A percentile compares a stretch with the other conserved stretches of the same genome.
Conservation (phyloP, 2,888 invertebrate species). For the Anoplius nigerrimus region DNA sequence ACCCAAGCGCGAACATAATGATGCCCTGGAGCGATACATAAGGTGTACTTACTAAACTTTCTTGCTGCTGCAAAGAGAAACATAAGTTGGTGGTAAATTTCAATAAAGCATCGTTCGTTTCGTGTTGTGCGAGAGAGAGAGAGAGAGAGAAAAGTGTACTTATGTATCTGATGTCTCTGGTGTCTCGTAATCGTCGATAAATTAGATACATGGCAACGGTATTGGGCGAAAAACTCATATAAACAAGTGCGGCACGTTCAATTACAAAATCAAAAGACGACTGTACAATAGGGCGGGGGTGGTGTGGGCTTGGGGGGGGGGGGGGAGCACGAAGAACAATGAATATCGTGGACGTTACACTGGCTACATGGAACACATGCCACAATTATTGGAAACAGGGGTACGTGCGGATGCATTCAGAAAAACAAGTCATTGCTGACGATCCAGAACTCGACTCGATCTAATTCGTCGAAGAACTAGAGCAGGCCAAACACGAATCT, state of each 20-base stretch:
- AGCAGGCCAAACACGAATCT: constrained; percentile 25
- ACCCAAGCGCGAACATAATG: constrained; percentile 47
- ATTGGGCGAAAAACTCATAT: background rate
- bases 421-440: constrained; percentile 43
- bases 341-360: constrained; percentile 31
- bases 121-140: constrained; percentile 5
- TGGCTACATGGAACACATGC: constrained; percentile 63
- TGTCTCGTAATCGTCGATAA: background rate
- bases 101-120: background rate
- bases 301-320: background rate
- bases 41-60: constrained; percentile 81
- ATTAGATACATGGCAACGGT: constrained; percentile 4
- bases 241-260: background rate
- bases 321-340: constrained; percentile 30
- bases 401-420: constrained; percentile 62
- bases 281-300: too few species aligned
- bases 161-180: constrained; percentile 3
- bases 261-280: constrained; percentile 20
- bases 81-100: constrained; percentile 57
- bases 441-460: constrained; percentile 18
- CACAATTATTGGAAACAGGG: constrained; percentile 54
- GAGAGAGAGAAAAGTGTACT: background rate
- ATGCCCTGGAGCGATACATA: constrained; percentile 52
- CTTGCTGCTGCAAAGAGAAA: constrained; percentile 80
- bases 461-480: constrained; percentile 19